Conservation (phyloP, 92 coral and sea anemone species). For the Porites divaricata region DNA sequence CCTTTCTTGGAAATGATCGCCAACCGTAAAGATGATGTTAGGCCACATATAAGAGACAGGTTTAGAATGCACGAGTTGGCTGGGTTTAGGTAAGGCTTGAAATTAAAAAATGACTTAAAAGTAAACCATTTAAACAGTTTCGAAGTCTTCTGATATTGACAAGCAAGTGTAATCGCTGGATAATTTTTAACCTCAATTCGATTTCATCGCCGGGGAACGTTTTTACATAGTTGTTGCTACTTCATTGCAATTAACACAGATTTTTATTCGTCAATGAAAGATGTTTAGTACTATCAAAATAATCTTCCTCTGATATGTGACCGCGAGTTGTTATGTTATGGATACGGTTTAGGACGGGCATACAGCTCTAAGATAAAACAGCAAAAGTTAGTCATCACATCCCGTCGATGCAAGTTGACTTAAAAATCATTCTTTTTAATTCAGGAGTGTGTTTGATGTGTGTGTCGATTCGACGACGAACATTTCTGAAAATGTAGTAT, state of each 20-base stretch:
- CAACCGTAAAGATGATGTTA: slow-evolving; percentile 89
- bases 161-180: not conserved
- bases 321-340: not conserved
- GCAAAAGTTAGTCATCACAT: not conserved
- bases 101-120: not conserved
- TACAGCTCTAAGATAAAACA: not conserved
- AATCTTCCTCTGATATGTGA: slow-evolving; percentile 3
- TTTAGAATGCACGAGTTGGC: slow-evolving; percentile 96
- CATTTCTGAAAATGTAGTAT: not conserved
- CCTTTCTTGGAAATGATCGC: slow-evolving; percentile 95
- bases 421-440: not conserved
- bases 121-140: not conserved
- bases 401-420: not conserved
- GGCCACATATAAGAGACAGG: slow-evolving; percentile 95
- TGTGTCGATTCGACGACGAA: not conserved
- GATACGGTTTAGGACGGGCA: not conserved
- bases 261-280: slow-evolving; percentile 18
- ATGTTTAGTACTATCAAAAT: slow-evolving; percentile 18
- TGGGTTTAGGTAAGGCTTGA: slow-evolving; percentile 17
- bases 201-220: not conserved
- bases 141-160: not conserved
- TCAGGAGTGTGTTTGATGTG: slow-evolving; percentile 2
- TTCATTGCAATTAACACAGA: slow-evolving; percentile 11
- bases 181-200: not conserved
- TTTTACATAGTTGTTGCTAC: not conserved